Conservation (phyloP, 2,113 vertebrate species). For the Oxyruncus cristatus region DNA sequence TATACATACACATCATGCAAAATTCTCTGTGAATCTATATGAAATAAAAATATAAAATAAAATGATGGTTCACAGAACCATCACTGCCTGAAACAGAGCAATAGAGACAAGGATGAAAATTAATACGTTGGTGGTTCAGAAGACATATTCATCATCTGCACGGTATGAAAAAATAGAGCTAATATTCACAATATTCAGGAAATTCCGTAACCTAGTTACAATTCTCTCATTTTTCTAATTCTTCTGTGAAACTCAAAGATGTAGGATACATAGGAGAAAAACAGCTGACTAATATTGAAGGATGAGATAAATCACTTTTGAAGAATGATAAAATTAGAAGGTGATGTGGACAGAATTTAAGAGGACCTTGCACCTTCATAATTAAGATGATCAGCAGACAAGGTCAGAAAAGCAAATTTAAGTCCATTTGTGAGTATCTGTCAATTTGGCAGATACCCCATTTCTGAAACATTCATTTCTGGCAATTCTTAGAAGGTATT, state of each 20-base stretch:
- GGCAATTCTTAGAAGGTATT: background rate
- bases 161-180: background rate
- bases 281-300: background rate
- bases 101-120: background rate
- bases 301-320: background rate
- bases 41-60: background rate
- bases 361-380: background rate
- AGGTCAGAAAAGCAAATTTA: background rate
- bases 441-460: background rate
- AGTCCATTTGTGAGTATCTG: background rate
- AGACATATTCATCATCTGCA: background rate
- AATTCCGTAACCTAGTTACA: background rate
- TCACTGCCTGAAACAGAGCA: background rate
- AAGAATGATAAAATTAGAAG: conserved; percentile 21
- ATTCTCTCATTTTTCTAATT: background rate
- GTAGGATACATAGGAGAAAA: background rate
- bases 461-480: background rate
- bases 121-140: background rate
- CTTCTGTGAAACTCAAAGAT: background rate
- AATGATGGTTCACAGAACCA: background rate
- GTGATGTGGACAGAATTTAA: background rate
- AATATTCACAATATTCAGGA: background rate
- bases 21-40: background rate
- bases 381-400: background rate
- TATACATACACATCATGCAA: background rate